Evolutionary conservation across 2,113 vertebrate genomes (phyloP), one percentile per base, ranked within the genome.

Genomic region (Oceanodroma tethys): DNA sequence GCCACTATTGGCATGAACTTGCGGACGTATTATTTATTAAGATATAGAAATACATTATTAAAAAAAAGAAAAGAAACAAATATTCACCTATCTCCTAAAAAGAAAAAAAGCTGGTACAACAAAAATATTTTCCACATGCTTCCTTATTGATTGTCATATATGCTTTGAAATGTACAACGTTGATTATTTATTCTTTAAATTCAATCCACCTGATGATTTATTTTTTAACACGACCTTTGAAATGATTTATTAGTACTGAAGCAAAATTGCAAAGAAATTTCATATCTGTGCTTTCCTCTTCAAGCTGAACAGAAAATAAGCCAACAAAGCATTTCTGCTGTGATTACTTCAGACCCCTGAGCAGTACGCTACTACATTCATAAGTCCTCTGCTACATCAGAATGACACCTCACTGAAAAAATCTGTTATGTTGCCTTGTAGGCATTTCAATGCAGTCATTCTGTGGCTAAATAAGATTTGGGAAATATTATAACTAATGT

Each of bases 231-330:
- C 66, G 56, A 76, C 40, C 56, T 48, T 80, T 96, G 53, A 92
- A 95, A 93, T 86, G 32, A 92, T 96, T 94, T 95, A 93, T 85
- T 92, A 65, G 78, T 81, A 90, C 66, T 86, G 30, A 88, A 94
- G 73, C 50, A 91, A 89, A 66, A 72, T 84, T 90, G 55, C 48
- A 94, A 95, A 90, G 62, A 38, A 81, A 96, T 96, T 97, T 95
- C 74, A 82, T 81, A 83, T 47, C 58, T 71, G 30, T 91, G 38
- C 18, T 95, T 88, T 81, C 93, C 45, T 82, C 29, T 59, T 84
- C 65, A 79, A 81, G 65, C 60, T 65, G 89, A 74, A 85, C 34
- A 52, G 40, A 88, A 97, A 97, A 97, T 91, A 92, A 97, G 66
- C 87, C 80, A 96, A 50, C 74, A 92, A 97, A 96, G 65, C 78